Conservation (phyloP, 2,888 invertebrate genomes). For the Gerris lacustris region DNA sequence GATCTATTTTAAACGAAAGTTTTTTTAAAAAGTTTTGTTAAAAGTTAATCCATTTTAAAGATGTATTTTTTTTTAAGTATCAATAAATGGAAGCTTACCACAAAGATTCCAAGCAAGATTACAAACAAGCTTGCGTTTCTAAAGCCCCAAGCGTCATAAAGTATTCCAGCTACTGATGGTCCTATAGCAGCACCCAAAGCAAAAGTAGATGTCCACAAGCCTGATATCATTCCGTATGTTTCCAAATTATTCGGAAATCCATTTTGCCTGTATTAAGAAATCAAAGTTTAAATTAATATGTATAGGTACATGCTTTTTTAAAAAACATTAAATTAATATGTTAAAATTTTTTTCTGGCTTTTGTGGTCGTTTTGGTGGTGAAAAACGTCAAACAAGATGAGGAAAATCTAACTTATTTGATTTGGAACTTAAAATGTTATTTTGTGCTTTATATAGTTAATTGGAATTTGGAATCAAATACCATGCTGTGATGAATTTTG, state of each 20-base stretch:
- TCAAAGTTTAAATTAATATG: neutral
- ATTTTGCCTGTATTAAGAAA: constrained; percentile 42
- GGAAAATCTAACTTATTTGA: too few species aligned
- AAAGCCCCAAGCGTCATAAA: constrained; percentile 62
- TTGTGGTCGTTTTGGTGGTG: too few species aligned
- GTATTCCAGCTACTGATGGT: constrained; percentile 60
- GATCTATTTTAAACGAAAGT: too few species aligned
- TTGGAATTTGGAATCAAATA: too few species aligned
- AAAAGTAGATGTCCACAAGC: constrained; percentile 80
- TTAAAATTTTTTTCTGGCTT: neutral
- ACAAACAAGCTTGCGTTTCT: constrained; percentile 57
- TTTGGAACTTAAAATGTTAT: too few species aligned
- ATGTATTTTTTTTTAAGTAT: too few species aligned
- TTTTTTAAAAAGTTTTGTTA: too few species aligned
- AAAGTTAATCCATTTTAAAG: too few species aligned
- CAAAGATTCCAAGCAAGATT: constrained; percentile 49
- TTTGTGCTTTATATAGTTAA: too few species aligned
- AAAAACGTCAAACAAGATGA: too few species aligned
- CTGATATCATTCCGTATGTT: constrained; percentile 80
- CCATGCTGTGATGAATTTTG: too few species aligned
- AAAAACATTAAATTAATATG: constrained; percentile 11
- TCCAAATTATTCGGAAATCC: constrained; percentile 74
- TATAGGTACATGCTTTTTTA: constrained; percentile 6
- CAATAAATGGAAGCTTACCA: constrained; percentile 42
- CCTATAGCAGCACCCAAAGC: constrained; percentile 79